Conservation (phyloP, 2,888 invertebrate genomes). For the Scotopteryx bipunctaria region DNA sequence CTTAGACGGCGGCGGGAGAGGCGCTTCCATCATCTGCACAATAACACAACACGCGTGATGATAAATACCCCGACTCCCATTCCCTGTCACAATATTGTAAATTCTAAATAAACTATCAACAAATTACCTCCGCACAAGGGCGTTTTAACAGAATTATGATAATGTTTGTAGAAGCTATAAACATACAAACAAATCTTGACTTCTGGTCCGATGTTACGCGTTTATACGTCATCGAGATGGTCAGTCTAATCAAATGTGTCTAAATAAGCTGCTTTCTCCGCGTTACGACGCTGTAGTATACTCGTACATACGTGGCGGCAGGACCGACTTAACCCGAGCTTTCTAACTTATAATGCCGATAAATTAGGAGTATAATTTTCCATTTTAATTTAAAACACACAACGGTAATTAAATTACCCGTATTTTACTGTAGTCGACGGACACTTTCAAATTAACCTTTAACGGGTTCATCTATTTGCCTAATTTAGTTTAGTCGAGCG, state of each 20-base stretch:
- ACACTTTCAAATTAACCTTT: not conserved
- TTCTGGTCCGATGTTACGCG: constrained; percentile 8
- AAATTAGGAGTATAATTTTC: too few species aligned
- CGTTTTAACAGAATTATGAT: constrained; percentile 20
- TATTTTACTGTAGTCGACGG: too few species aligned
- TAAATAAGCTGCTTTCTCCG: constrained; percentile 5
- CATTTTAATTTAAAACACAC: too few species aligned
- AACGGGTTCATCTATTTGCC: not conserved
- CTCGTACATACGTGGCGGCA: too few species aligned
- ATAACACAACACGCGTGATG: not conserved
- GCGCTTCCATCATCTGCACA: not conserved
- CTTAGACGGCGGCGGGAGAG: constrained; percentile 4
- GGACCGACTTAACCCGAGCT: too few species aligned
- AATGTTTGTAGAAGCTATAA: constrained; percentile 26
- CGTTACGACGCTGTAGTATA: too few species aligned
- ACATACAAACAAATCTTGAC: constrained; percentile 21
- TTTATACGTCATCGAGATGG: constrained; percentile 8
- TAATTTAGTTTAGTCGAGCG: too few species aligned
- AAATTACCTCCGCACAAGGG: constrained; percentile 13
- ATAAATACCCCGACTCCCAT: constrained; percentile 9
- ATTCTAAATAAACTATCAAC: constrained; percentile 19
- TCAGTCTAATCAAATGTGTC: not conserved
- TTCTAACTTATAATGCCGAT: too few species aligned
- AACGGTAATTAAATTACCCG: not conserved
- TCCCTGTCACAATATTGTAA: constrained; percentile 18